Percentiles rank a stretch among this genome's conserved stretches.
Conservation (phyloP, 2,888 invertebrate genomes). For the Agapetus fuscipes region DNA sequence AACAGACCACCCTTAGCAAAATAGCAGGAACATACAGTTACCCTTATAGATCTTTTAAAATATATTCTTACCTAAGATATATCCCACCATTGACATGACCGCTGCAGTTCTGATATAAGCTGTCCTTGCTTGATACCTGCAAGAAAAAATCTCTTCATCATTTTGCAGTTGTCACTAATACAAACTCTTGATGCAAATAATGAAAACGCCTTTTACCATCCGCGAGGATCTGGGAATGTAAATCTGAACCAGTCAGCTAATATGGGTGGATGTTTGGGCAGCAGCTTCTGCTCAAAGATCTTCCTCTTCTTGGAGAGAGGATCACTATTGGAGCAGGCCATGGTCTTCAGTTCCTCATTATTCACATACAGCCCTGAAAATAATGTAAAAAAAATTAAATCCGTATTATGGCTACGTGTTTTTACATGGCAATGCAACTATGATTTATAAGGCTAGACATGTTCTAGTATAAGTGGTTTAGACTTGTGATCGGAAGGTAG, state of each 20-base stretch:
- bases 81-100: constrained; percentile 96
- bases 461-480: too few relatives aligned
- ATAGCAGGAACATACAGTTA: too few relatives aligned
- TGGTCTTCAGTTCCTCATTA: constrained; percentile 50
- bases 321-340: constrained; percentile 51
- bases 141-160: constrained; percentile 12
- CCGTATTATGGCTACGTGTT: constrained; percentile 3
- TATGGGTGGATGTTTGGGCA: constrained; percentile 71
- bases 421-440: neutral
- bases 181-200: too few relatives aligned
- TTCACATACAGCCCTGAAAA: constrained; percentile 43
- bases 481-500: too few relatives aligned
- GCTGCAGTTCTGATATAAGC: constrained; percentile 89
- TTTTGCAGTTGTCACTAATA: too few relatives aligned
- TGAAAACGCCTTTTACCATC: constrained; percentile 51
- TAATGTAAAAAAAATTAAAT: neutral
- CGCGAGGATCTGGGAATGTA: constrained; percentile 82
- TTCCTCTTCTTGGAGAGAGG: constrained; percentile 55
- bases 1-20: too few relatives aligned
- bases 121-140: constrained; percentile 80
- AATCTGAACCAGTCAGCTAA: constrained; percentile 88
- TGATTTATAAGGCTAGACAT: too few relatives aligned
- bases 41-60: too few relatives aligned
- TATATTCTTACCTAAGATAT: constrained; percentile 56
- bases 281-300: constrained; percentile 53